These are phyloP conservation scores for Ceyx melanurus DNA, from an alignment of 2,113 vertebrate species.

Conservation along the genomic window DNA sequence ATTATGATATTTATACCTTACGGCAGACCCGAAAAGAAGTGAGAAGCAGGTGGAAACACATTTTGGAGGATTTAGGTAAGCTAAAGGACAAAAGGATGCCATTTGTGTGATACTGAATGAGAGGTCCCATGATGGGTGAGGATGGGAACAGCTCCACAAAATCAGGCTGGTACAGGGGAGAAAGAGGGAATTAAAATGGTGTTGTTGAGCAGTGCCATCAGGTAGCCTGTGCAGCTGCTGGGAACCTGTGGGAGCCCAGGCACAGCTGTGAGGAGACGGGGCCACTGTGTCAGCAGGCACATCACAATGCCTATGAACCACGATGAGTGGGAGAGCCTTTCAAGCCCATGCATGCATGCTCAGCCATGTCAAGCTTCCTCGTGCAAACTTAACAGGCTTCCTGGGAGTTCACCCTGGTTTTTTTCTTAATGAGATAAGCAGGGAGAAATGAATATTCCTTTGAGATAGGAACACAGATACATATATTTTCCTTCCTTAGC, in stretches of 20 bases:
- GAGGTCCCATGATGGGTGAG: fast-evolving
- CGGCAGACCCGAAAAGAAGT: slow-evolving; percentile 84
- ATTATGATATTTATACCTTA: slow-evolving; percentile 88
- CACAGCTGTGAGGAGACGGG: fast-evolving
- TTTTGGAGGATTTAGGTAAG: slow-evolving; percentile 89
- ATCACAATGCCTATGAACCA: neutral
- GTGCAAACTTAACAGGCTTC: neutral
- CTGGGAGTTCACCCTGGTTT: neutral
- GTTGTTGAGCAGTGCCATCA: neutral
- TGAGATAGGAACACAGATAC: neutral
- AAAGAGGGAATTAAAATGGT: neutral
- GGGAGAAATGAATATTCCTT: neutral
- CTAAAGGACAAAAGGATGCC: neutral
- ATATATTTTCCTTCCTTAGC: neutral
- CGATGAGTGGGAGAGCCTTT: fast-evolving
- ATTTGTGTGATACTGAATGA: neutral
- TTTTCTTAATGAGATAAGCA: neutral
- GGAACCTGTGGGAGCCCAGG: neutral
- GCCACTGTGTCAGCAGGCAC: neutral
- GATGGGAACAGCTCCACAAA: neutral
- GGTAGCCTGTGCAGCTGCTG: neutral
- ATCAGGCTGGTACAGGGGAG: neutral
- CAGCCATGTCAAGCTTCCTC: neutral
- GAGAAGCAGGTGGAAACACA: slow-evolving; percentile 84
- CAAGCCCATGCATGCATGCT: neutral